A percentile compares a stretch with the other conserved stretches of the same genome.
phyloP scores from a whole-genome alignment of 2,888 invertebrate species.

The Sycophila texana region DNA sequence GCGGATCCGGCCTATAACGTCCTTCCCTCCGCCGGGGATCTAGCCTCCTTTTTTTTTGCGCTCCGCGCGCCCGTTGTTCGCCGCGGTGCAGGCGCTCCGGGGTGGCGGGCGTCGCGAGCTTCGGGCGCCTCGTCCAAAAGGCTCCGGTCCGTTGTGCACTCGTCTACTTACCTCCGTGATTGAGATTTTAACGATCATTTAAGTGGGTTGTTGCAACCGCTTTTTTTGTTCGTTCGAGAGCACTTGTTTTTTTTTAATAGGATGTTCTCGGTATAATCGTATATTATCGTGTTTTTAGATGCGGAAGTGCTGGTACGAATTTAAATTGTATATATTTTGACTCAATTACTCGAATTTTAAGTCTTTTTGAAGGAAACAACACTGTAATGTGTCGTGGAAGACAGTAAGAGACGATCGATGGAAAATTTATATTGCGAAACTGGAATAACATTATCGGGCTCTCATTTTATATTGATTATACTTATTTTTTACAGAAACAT shows the following conservation, averaged over 20 bases:
- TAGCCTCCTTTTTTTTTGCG: background rate
- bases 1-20: slow-evolving; percentile 35
- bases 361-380: no score
- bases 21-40: background rate
- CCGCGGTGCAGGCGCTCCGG: background rate
- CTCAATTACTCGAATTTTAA: background rate
- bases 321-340: background rate
- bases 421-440: no score
- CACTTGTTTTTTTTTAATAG: no score
- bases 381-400: no score
- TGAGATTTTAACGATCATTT: slow-evolving; percentile 17
- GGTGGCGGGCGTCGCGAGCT: background rate
- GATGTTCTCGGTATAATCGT: no score
- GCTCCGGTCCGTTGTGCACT: background rate
- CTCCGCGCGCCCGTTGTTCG: slow-evolving; percentile 7
- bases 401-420: no score
- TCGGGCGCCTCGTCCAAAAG: background rate
- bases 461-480: no score
- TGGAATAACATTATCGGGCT: no score
- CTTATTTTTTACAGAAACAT: no score
- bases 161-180: slow-evolving; percentile 12
- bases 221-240: background rate
- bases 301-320: no score
- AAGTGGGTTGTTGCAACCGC: slow-evolving; percentile 1
- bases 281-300: no score